Evolutionary conservation across 2,888 invertebrate genomes (phyloP), one percentile per base, ranked within the genome.

Genomic region (Villa cingulata): DNA sequence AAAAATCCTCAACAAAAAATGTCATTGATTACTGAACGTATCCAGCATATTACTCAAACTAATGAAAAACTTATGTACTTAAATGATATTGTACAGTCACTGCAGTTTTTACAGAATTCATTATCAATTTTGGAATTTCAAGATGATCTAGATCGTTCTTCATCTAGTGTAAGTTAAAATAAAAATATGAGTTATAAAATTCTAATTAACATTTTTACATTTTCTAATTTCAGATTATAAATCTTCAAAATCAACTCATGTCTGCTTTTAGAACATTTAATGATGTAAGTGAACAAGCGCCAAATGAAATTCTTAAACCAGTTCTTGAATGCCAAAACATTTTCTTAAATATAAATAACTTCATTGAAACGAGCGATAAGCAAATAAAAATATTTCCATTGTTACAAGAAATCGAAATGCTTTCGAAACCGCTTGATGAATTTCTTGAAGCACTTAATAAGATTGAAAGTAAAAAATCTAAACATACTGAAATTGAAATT

Each of bases 1-100:
- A 53, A 61, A 5, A 65, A 72, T 50, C 57, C 61, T 3, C 60
- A 60, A 29, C 59, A 57, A 18, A 58, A 56, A 27, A 58, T 58
- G n/a, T 17, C 4, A 15, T 12, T 37, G 10, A 32, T 47, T 32
- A 10, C 19, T 29, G n/a, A 29, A 7, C n/a, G 38, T 18, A 34
- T 32, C 14, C 4, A 47, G 14, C 14, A 23, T 39, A n/a, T 38
- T 39, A 16, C 38, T 16, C 15, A n/a, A 10, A 16, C 3, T 19
- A 19, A 38, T n/a, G 5, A 20, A 18, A 36, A 41, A 32, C n/a
- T 46, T 5, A 17, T 4, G 10, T 20, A 23, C 19, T 41, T 46
- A 7, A 18, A 37, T 9, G 27, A 37, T n/a, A 18, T 41, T 17
- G 18, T 17, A 2, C 17, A 23, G 10, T 37, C 41, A 12, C 29